Conservation (phyloP, 2,797 vertebrate genomes). For the Gymnopithys bicolor region DNA sequence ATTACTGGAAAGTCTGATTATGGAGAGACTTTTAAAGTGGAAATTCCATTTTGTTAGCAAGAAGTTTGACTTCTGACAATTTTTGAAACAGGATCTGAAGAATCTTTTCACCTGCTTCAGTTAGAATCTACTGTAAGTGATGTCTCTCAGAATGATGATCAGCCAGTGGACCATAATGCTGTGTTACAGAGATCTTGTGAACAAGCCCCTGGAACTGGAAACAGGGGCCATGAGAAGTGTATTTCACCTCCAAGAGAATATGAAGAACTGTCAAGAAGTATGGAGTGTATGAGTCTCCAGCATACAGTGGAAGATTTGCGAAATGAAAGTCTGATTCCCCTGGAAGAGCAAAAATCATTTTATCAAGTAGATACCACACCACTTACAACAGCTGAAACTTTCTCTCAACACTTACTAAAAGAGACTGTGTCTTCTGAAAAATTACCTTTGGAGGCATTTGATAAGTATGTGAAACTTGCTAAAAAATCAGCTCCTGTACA, state of each 20-base stretch:
- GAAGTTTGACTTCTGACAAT: not conserved
- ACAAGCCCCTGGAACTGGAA: conserved; percentile 51
- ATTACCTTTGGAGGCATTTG: not conserved
- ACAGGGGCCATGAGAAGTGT: not conserved
- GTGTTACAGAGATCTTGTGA: conserved; percentile 42
- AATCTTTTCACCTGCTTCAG: conserved; percentile 79
- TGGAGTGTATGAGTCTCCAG: conserved; percentile 17
- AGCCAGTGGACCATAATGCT: not conserved
- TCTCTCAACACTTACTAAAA: not conserved
- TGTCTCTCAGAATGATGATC: conserved; percentile 22
- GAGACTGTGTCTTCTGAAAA: conserved; percentile 37
- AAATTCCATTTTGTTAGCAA: not conserved
- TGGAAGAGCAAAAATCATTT: conserved; percentile 62
- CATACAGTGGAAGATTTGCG: conserved; percentile 62
- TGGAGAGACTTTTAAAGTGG: not conserved
- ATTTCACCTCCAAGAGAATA: not conserved
- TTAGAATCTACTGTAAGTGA: conserved; percentile 79
- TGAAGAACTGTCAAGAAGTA: conserved; percentile 8
- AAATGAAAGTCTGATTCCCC: conserved; percentile 14
- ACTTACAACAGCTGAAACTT: conserved; percentile 27
- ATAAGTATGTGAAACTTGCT: not conserved
- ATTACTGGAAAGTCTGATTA: not conserved
- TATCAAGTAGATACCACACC: conserved; percentile 62
- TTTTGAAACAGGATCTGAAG: conserved; percentile 65
- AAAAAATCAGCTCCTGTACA: not conserved